phyloP scores from a whole-genome alignment of 2,113 vertebrate species.

The Acrocephalus kingi region DNA sequence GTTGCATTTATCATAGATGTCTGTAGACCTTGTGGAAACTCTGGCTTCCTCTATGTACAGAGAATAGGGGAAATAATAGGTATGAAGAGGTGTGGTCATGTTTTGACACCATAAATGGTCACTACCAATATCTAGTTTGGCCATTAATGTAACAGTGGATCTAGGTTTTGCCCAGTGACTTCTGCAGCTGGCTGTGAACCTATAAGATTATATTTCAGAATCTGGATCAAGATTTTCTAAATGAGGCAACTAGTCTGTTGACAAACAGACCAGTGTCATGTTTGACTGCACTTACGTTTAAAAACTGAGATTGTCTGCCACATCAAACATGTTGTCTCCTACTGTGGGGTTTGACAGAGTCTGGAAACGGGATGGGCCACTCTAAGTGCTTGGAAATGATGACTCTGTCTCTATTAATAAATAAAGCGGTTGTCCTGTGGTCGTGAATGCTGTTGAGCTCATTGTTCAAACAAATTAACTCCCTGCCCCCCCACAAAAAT shows the following conservation, averaged over 20 bases:
- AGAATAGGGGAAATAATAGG: background rate
- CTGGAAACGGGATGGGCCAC: background rate
- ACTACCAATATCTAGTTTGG: background rate
- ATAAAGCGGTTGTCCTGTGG: background rate
- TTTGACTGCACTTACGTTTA: background rate
- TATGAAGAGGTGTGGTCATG: background rate
- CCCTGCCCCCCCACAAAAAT: background rate
- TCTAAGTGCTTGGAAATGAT: background rate
- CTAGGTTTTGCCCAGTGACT: background rate
- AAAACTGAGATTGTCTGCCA: background rate
- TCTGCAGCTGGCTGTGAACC: background rate
- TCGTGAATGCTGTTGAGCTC: background rate
- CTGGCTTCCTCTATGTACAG: background rate
- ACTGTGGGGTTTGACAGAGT: background rate
- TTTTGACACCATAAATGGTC: background rate
- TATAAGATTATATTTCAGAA: background rate
- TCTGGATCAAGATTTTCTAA: background rate
- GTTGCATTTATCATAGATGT: background rate
- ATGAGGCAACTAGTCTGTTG: background rate
- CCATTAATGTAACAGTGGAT: background rate
- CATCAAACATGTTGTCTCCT: background rate
- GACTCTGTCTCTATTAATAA: constrained; percentile 18
- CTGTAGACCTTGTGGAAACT: background rate
- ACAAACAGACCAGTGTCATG: background rate
- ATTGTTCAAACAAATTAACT: constrained; percentile 40